Base-by-base conservation (phyloP, 2,797 vertebrate species). In the Manis javanica region DNA sequence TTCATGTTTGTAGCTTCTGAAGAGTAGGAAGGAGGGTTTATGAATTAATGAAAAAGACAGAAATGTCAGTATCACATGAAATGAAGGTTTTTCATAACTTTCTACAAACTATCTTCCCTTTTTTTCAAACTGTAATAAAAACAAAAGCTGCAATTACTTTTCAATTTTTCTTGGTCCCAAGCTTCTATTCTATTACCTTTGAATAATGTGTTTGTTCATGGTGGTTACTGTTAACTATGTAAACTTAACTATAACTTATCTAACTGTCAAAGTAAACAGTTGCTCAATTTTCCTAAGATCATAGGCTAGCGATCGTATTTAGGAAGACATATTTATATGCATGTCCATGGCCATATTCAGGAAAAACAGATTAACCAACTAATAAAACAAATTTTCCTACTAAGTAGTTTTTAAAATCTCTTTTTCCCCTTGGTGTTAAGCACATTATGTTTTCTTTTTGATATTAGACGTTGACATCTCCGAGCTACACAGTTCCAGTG, bases 31-130 rank as follows among this genome's bases (percentile, higher is more conserved):
- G 34, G n/a, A 88, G 79, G 89, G n/a, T 63, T 96, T 74, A 3
- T 49, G 18, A 55, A 77, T 82, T 96, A 96, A 79, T 57, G 92
- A 37, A 82, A 69, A 88, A 90, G 49, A 87, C 77, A 95, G 95
- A 92, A 81, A 69, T 95, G 63, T 90, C 92, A 94, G 12, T 75
- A 91, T 85, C 26, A 49, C 81, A 51, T 84, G 46, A 96, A 94
- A 94, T 64, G 92, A 77, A 77, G 64, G 55, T 68, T 96, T 97
- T 95, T 92, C 92, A 89, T 82, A 91, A 82, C 5, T 95, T 88
- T 92, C 46, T 91, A 81, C 21, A 92, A 95, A 95, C 92, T 75
- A 92, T 3, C 11, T 83, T 42, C 55, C 12, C 79, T 21, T 86
- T 85, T 39, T 86, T 84, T 82, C 49, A 89, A 91, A 86, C n/a